Evolutionary conservation across 2,113 vertebrate species (phyloP).

Genomic region (Pangasianodon gigas): DNA sequence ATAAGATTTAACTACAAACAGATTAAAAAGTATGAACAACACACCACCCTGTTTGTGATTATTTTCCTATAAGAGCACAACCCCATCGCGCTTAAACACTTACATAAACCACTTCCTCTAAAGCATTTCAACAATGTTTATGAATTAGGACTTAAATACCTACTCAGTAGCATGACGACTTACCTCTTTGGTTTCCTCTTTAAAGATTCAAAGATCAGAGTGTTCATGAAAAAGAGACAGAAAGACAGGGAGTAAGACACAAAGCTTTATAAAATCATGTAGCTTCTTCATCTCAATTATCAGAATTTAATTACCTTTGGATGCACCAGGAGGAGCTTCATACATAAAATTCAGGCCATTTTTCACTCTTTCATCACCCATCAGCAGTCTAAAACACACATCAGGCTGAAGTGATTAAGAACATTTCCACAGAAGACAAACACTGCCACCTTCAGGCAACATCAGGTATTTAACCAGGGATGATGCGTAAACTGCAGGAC

Average conservation of each 20-base stretch:
- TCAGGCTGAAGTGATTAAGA: background rate
- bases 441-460: slow-evolving; percentile 34
- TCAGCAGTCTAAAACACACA: slow-evolving; percentile 80
- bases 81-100: background rate
- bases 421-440: background rate
- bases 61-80: background rate
- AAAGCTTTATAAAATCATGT: background rate
- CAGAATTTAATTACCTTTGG: slow-evolving; percentile 82
- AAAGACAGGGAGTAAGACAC: background rate
- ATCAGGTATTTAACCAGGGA: background rate
- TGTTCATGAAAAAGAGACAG: background rate
- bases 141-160: background rate
- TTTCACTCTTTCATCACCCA: slow-evolving; percentile 98
- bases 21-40: background rate
- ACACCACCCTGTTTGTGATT: background rate
- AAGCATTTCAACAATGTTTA: background rate
- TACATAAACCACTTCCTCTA: background rate
- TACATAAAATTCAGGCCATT: slow-evolving; percentile 99
- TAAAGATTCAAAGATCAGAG: slow-evolving; percentile 64
- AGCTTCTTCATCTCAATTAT: background rate
- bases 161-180: slow-evolving; percentile 28
- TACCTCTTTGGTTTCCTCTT: slow-evolving; percentile 97
- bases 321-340: slow-evolving; percentile 94
- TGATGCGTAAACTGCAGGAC: too few relatives aligned
- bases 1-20: background rate